A percentile compares a stretch with the other conserved stretches of the same genome.
Evolutionary conservation across 2,113 vertebrate genomes (phyloP).

Genomic region (Astatoreochromis straeleni): DNA sequence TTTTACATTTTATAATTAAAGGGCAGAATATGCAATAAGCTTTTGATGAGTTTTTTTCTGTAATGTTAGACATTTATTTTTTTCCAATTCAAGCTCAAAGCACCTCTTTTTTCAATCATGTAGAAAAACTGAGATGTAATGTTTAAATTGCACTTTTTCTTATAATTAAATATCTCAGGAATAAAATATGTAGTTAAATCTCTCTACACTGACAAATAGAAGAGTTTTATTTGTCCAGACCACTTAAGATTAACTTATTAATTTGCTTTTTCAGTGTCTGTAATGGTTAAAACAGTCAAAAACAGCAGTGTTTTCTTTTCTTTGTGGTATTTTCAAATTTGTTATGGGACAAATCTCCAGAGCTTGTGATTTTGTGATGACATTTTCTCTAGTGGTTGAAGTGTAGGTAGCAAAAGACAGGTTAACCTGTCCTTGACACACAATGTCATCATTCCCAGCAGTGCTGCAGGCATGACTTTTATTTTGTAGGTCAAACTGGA

Average conservation of each 20-base stretch:
- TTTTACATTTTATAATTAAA: background rate
- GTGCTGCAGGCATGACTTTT: background rate
- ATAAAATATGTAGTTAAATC: background rate
- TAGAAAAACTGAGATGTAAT: background rate
- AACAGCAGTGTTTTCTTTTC: background rate
- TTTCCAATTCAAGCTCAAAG: background rate
- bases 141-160: background rate
- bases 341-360: background rate
- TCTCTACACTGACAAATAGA: background rate
- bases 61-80: background rate
- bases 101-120: background rate
- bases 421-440: background rate
- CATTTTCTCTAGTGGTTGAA: background rate
- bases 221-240: background rate
- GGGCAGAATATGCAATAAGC: accelerated
- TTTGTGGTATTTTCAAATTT: background rate
- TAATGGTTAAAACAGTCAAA: background rate
- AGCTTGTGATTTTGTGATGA: background rate
- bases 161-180: background rate
- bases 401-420: background rate
- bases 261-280: background rate
- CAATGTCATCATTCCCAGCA: background rate
- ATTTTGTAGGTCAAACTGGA: background rate
- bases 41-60: background rate
- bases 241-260: background rate